Percentiles rank a stretch among this genome's conserved stretches.
These are phyloP conservation scores for Sthenelais limicola DNA, from an alignment of 2,888 invertebrate species.

Conservation along the genomic window DNA sequence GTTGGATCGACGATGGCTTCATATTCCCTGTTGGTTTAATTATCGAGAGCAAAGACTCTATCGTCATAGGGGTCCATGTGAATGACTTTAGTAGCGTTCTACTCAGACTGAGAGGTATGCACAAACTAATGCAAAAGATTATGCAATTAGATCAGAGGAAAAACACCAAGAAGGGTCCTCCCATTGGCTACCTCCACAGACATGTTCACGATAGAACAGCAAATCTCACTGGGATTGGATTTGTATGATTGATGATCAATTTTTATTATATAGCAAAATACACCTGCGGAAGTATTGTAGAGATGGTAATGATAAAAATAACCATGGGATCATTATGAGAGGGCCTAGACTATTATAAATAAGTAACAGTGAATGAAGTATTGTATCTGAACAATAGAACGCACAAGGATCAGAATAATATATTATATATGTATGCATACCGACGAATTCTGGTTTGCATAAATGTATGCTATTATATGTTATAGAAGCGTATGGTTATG, in stretches of 20 bases:
- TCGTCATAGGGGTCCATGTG: constrained; percentile 55
- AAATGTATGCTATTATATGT: no score
- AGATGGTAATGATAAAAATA: no score
- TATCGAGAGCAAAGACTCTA: constrained; percentile 51
- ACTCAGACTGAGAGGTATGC: constrained; percentile 52
- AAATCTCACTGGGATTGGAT: constrained; percentile 37
- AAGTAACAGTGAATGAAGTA: no score
- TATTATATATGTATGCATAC: no score
- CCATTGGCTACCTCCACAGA: constrained; percentile 51
- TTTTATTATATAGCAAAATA: no score
- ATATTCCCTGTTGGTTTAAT: constrained; percentile 57
- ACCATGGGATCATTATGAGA: no score
- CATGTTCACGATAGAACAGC: constrained; percentile 53
- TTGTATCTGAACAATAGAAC: no score
- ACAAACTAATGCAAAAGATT: constrained; percentile 47
- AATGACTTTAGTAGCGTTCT: constrained; percentile 56
- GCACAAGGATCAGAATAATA: no score
- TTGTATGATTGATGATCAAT: constrained; percentile 21
- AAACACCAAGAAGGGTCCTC: constrained; percentile 49
- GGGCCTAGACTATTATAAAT: no score
- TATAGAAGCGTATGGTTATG: no score
- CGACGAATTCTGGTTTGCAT: no score
- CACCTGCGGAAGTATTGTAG: no score
- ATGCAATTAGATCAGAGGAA: constrained; percentile 47
- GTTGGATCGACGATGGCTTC: constrained; percentile 57